Conservation (phyloP, 2,888 invertebrate genomes). For the Acanthosepion lycidas region DNA sequence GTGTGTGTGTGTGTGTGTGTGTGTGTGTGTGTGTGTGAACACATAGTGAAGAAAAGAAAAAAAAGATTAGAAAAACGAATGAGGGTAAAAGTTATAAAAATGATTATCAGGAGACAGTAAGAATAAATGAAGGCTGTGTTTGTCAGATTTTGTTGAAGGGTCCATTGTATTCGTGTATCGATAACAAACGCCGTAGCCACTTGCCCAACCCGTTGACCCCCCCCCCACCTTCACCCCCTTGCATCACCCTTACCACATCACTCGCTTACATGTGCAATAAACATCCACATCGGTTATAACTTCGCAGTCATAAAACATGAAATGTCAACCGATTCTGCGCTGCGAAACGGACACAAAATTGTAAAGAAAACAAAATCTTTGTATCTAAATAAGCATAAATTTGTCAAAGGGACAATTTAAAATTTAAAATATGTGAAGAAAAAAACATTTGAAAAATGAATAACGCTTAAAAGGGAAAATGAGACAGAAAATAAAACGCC, state of each 20-base stretch:
- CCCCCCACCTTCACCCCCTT: not conserved
- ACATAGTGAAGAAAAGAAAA: not conserved
- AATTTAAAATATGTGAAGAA: not conserved
- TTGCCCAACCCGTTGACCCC: not conserved
- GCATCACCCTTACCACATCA: not conserved
- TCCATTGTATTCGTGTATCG: not conserved
- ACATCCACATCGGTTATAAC: not conserved
- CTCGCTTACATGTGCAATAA: not conserved
- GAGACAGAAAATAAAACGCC: not conserved
- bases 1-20: no score
- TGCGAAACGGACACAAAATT: not conserved
- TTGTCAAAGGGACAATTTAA: not conserved
- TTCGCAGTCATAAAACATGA: not conserved
- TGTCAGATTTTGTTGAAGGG: constrained; percentile 22
- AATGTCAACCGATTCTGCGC: not conserved
- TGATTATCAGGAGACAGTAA: not conserved
- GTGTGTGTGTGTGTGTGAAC: not conserved
- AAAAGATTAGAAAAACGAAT: no score
- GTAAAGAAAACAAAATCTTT: not conserved
- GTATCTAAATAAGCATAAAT: not conserved
- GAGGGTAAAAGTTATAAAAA: not conserved
- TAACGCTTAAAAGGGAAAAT: not conserved
- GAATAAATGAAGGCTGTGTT: not conserved
- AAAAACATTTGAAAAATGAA: not conserved
- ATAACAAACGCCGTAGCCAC: not conserved